Percentiles rank a stretch among this genome's conserved stretches.
Conservation (phyloP, 2,888 invertebrate genomes). For the Stenodema calcarata region DNA sequence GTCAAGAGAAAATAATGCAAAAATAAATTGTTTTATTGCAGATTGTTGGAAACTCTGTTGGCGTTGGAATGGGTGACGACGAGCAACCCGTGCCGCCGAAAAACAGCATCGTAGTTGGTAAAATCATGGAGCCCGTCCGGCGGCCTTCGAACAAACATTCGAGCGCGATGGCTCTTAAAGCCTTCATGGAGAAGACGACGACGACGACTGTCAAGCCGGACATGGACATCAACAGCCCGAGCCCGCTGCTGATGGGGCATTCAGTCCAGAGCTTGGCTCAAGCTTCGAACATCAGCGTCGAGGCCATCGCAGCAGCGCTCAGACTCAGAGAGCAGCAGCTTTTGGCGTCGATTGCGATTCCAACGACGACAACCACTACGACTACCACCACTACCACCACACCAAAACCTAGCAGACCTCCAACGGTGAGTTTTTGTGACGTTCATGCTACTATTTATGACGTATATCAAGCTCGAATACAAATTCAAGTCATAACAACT, state of each 20-base stretch:
- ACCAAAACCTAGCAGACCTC: slow-evolving; percentile 60
- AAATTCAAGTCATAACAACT: too few species aligned
- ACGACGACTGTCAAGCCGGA: slow-evolving; percentile 28
- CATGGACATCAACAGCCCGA: slow-evolving; percentile 56
- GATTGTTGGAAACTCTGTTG: slow-evolving; percentile 25
- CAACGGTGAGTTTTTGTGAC: slow-evolving; percentile 47
- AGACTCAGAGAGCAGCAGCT: slow-evolving; percentile 57
- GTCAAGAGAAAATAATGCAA: too few species aligned
- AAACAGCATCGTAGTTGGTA: slow-evolving; percentile 43
- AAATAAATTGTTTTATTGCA: not conserved
- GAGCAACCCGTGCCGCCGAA: slow-evolving; percentile 9
- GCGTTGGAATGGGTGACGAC: not conserved
- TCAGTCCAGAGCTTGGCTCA: slow-evolving; percentile 68
- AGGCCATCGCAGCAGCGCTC: slow-evolving; percentile 78
- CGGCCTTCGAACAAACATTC: slow-evolving; percentile 28
- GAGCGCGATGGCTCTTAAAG: slow-evolving; percentile 50
- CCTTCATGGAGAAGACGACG: slow-evolving; percentile 37
- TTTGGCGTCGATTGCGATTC: slow-evolving; percentile 43
- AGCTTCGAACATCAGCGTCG: slow-evolving; percentile 79
- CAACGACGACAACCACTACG: slow-evolving; percentile 61
- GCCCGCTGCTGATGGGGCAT: slow-evolving; percentile 61
- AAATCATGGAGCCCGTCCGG: slow-evolving; percentile 36
- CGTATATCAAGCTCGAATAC: too few species aligned
- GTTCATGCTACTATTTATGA: slow-evolving; percentile 44
- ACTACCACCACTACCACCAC: slow-evolving; percentile 63